These are phyloP conservation scores for Oxycera nigricornis DNA, from an alignment of 2,888 invertebrate species.

Conservation along the genomic window DNA sequence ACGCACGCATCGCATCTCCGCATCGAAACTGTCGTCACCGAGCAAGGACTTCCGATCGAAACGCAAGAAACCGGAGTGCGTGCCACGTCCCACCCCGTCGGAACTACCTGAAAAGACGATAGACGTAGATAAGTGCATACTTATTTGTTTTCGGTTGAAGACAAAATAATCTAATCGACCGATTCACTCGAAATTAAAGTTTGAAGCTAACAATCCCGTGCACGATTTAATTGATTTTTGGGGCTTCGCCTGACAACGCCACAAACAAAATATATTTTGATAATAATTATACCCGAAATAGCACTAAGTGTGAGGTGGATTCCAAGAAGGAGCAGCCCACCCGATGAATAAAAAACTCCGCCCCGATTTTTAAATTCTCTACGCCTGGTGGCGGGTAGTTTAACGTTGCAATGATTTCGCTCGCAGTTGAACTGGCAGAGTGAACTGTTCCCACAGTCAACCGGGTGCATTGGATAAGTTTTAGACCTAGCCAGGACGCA, in stretches of 20 bases:
- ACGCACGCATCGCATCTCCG: constrained; percentile 36
- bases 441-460: background rate
- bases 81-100: constrained; percentile 4
- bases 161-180: no score
- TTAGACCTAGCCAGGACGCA: constrained; percentile 7
- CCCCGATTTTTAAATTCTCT: constrained; percentile 44
- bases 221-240: no score
- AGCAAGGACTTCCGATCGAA: constrained; percentile 29
- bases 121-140: background rate
- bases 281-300: no score
- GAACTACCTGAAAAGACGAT: background rate
- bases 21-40: constrained; percentile 38
- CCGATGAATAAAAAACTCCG: constrained; percentile 44
- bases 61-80: background rate
- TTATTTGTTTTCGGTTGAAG: no score
- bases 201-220: no score
- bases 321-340: constrained; percentile 30
- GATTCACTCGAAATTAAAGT: no score
- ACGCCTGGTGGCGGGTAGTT: constrained; percentile 18
- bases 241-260: background rate
- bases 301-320: constrained; percentile 40
- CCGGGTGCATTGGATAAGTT: constrained; percentile 14
- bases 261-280: background rate
- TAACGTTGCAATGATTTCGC: background rate
- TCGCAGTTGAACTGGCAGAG: background rate